Base-by-base conservation (phyloP, 2,113 vertebrate genomes). In the Rhea americana region DNA sequence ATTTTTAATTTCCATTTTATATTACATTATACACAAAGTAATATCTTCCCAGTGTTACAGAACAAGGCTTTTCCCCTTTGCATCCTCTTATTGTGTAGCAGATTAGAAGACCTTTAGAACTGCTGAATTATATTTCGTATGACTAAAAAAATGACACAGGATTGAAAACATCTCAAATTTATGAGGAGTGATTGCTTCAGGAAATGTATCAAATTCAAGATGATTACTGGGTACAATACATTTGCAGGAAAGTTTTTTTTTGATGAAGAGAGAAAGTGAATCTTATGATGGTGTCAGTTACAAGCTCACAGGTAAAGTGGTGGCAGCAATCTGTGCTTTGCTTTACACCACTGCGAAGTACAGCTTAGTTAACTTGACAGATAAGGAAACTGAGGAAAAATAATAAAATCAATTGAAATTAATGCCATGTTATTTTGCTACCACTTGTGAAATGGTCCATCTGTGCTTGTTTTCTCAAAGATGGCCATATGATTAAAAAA, bases 141-240 rank as follows among this genome's bases (percentile, higher is more conserved):
- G 45, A 58, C 11, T 55, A 28, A 68, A 13, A 35, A 91, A 93
- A 17, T 39, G 22, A 59, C 56, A 76, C 11, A 79, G 37, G 91
- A 66, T 53, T 48, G 70, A 91, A 87, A 94, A 4, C 56, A 71
- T 81, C 65, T 81, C 13, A 25, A 72, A 70, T 55, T 68, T 66
- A 61, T 91, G 56, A 89, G 47, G 59, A 86, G 86, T 58, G 7
- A 77, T 83, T 92, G 56, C 50, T 91, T 92, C 45, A 45, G 67
- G 63, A 71, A 59, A 21, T 84, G 45, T 58, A 65, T 78, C 74
- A 89, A 87, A 89, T 84, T 56, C 65, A 87, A 3, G 39, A 74
- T 66, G n/a, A 80, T 65, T 66, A 66, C 65, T 48, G 41, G 25
- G 22, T 90, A 65, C 48, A 77, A 50, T 78, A 59, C 11, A 61